Evolutionary conservation across 2,797 vertebrate genomes (phyloP), one percentile per base, ranked within the genome.

Genomic region (Benthosema pterotum): DNA sequence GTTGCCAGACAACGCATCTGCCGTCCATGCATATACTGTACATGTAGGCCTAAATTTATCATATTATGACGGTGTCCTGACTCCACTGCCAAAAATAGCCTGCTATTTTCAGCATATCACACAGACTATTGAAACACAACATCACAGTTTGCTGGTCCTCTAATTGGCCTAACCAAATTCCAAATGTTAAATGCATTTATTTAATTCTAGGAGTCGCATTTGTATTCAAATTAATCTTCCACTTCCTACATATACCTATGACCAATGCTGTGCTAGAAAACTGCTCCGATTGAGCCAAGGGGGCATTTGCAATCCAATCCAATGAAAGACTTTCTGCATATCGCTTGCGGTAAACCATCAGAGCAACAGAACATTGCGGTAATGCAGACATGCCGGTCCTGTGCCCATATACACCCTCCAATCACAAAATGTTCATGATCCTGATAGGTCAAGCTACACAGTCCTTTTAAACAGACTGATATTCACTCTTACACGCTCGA

Each of bases 1-100:
- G 32, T 15, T 60, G 13, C 42, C 43, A 74, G 25, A 55, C 14
- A 11, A 42, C 49, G 48, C 42, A 60, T 63, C 52, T 72, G 50
- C n/a, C 52, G 47, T 28, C 45, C 50, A 48, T 16, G 18, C 8
- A 32, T 48, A 4, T 28, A 38, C 11, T n/a, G 42, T 28, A 38
- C 3, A 49, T 15, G 4, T 5, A 48, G 32, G 32, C 32, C 32
- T 38, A 9, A 32, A 38, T 32, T 6, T 32, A 38, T 9, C 7
- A 7, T 38, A 2, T 38, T 32, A 38, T 9, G 8, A 38, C 2
- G 32, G 32, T 38, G 32, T 38, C 32, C 32, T 25, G 22, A 25
- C 22, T 25, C 22, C 22, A 9, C 7, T 38, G 32, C 32, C 1
- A 8, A 38, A 38, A 38, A 38, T 38, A 38, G 32, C 32, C 32